phyloP scores from a whole-genome alignment of 2,797 vertebrate genomes.

The Macroramphosus scolopax region DNA sequence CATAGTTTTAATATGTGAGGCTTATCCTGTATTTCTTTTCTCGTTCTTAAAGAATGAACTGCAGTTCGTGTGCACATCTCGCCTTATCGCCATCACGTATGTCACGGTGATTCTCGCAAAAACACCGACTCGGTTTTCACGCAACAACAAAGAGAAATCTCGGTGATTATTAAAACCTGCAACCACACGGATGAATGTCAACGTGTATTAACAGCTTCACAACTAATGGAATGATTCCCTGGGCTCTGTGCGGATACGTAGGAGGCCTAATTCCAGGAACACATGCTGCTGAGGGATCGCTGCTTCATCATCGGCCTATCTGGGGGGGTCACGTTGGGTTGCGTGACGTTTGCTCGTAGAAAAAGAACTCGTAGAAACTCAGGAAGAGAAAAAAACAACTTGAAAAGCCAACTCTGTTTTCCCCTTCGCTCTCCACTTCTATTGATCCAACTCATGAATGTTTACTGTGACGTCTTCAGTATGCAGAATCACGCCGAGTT shows the following conservation, averaged over 20 bases:
- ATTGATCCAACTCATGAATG: too few relatives aligned
- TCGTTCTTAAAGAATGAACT: background rate
- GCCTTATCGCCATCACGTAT: background rate
- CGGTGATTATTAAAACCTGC: constrained; percentile 14
- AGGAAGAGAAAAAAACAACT: too few relatives aligned
- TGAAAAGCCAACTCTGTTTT: too few relatives aligned
- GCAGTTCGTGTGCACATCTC: too few relatives aligned
- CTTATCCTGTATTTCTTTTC: background rate
- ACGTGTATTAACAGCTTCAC: constrained; percentile 19
- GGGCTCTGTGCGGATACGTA: constrained; percentile 31
- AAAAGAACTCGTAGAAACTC: too few relatives aligned
- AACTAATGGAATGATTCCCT: constrained; percentile 27
- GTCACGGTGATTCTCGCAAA: background rate
- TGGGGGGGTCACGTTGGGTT: too few relatives aligned
- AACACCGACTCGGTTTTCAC: constrained; percentile 1
- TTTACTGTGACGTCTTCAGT: too few relatives aligned
- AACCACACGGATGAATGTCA: constrained; percentile 27
- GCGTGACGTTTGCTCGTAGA: too few relatives aligned
- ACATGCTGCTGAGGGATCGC: constrained; percentile 54
- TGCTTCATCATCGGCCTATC: constrained; percentile 31
- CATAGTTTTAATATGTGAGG: background rate
- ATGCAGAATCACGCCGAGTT: too few relatives aligned
- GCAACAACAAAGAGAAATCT: constrained; percentile 3
- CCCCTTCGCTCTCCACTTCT: too few relatives aligned
- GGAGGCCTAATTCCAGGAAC: constrained; percentile 44